Evolutionary conservation across 2,888 invertebrate genomes (phyloP), one percentile per base, ranked within the genome.

Genomic region (Hofmannophila pseudospretella): DNA sequence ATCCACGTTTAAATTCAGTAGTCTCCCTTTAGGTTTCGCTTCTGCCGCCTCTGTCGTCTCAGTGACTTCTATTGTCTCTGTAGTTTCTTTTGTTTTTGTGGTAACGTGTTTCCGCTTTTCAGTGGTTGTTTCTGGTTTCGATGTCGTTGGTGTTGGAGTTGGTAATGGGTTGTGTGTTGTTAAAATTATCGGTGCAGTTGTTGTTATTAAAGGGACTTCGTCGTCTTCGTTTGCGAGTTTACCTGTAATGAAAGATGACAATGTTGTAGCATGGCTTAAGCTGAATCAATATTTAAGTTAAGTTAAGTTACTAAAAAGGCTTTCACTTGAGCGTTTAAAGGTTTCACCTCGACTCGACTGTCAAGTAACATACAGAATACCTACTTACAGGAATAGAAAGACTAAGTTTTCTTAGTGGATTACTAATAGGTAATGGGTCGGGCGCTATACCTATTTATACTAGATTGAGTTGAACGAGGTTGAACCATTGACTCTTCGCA

Each of bases 1-100:
- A 32, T 85, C 81, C n/a, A 81, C 73, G 29, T 70, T 80, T 39
- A 85, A 45, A 46, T 77, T 78, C n/a, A 85, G 44, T 39, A 84
- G 50, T 51, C 84, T 71, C 3, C 69, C 63, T 41, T 70, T 72
- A 2, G 77, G 72, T 57, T 75, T 80, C 0, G 37, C 29, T 9
- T 47, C 47, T 22, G 26, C 9, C 3, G 27, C 10, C 28, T 39
- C 36, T 2, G 47, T 37, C 2, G 8, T 20, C 7, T 5, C 7
- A 9, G 49, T 25, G 43, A 71, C 70, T 22, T 49, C 40, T 12
- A 34, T 16, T 29, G 59, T 55, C 39, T 55, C 52, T 2, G 52
- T 56, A 8, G 58, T 41, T 40, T 43, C 36, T 39, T 45, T 46
- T 36, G 48, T 60, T 40, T 61, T 58, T 26, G 42, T 46, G 34